A percentile compares a stretch with the other conserved stretches of the same genome.
Evolutionary conservation across 1,140 invertebrate genomes (phyloP).

Genomic region (Drosophila kanapiae): DNA sequence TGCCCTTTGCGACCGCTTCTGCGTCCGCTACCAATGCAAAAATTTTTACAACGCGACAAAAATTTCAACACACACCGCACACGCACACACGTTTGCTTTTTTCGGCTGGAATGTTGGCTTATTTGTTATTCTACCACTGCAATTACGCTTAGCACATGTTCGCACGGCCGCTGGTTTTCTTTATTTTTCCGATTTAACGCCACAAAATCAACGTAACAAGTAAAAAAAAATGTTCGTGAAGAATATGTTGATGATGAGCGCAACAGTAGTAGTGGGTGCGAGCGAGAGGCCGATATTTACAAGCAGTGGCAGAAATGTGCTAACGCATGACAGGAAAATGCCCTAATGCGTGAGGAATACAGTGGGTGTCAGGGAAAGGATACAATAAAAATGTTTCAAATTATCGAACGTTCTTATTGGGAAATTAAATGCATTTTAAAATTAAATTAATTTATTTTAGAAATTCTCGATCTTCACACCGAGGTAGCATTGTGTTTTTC

Average conservation of each 20-base stretch:
- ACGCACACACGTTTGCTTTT: conserved; percentile 33
- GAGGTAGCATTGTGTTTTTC: background rate
- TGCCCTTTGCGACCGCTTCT: conserved; percentile 44
- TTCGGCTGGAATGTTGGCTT: conserved; percentile 36
- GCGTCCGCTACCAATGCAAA: conserved; percentile 57
- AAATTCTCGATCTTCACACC: no score
- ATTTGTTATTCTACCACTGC: conserved; percentile 22
- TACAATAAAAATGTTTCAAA: background rate
- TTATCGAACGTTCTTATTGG: background rate
- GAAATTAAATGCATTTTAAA: background rate
- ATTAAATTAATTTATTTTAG: no score
- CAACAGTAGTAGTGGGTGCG: conserved; percentile 72
- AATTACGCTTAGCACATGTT: conserved; percentile 45
- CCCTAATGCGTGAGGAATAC: conserved; percentile 2
- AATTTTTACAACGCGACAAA: conserved; percentile 77
- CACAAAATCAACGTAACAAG: conserved; percentile 57
- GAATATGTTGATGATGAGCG: conserved; percentile 75
- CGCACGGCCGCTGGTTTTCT: conserved; percentile 22
- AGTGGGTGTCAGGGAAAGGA: background rate
- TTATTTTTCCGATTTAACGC: conserved; percentile 38
- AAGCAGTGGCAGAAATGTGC: conserved; percentile 31
- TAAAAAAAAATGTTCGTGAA: conserved; percentile 70
- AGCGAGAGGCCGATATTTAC: conserved; percentile 66
- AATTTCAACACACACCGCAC: conserved; percentile 51
- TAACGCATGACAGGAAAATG: conserved; percentile 22